Evolutionary conservation across 2,113 vertebrate genomes (phyloP).

Genomic region (Misgurnus anguillicaudatus): DNA sequence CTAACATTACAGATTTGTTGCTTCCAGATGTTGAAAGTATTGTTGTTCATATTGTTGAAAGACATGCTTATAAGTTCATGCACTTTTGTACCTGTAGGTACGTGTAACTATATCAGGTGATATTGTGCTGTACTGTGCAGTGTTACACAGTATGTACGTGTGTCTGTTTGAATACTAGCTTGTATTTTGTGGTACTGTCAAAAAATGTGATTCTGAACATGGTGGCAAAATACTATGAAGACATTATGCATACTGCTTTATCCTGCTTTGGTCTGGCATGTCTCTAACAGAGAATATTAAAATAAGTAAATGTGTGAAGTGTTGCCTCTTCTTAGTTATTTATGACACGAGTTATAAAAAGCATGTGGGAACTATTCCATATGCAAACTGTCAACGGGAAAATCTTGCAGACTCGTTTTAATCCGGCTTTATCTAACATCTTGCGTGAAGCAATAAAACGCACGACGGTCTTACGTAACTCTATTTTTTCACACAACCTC

Average conservation of each 20-base stretch:
- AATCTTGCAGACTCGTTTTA: too few species aligned
- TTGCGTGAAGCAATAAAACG: too few species aligned
- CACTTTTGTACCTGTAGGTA: constrained; percentile 52
- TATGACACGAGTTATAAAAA: too few species aligned
- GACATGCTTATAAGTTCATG: constrained; percentile 44
- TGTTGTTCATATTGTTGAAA: constrained; percentile 34
- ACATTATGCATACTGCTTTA: not conserved
- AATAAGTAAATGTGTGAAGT: not conserved
- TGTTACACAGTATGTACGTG: constrained; percentile 12
- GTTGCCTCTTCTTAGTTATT: not conserved
- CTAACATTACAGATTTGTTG: constrained; percentile 13
- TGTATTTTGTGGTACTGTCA: constrained; percentile 9
- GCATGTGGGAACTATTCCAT: too few species aligned
- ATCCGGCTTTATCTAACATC: too few species aligned
- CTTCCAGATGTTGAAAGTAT: constrained; percentile 46
- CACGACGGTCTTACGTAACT: too few species aligned
- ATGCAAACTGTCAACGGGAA: too few species aligned
- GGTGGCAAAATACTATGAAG: not conserved
- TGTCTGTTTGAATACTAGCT: not conserved
- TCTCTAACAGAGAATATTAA: not conserved
- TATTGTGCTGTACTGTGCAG: constrained; percentile 41
- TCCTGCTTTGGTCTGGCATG: constrained; percentile 32
- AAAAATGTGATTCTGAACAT: constrained; percentile 7
- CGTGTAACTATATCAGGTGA: constrained; percentile 43
- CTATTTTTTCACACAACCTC: too few species aligned